These are phyloP conservation scores for Pseudomugil tenellus DNA, from an alignment of 2,797 vertebrate genomes.

Conservation along the genomic window DNA sequence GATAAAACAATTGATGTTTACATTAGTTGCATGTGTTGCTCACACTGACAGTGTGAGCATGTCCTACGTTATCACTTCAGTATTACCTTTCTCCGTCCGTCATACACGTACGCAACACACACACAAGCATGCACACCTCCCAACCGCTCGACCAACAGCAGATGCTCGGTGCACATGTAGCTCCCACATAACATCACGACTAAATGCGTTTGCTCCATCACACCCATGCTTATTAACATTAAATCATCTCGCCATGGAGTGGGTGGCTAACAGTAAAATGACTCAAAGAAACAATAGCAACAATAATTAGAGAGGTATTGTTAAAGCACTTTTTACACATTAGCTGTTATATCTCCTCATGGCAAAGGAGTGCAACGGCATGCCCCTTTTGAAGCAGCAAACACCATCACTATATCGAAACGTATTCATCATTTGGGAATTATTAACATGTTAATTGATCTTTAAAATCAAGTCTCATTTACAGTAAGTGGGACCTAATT, in stretches of 20 bases:
- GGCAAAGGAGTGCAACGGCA: constrained; percentile 49
- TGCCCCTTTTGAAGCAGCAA: constrained; percentile 39
- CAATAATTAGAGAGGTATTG: constrained; percentile 70
- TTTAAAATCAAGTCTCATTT: too few species aligned
- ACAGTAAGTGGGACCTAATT: too few species aligned
- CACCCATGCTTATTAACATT: constrained; percentile 63
- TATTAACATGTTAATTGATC: too few species aligned
- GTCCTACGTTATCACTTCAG: constrained; percentile 49
- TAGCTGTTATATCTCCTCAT: constrained; percentile 48
- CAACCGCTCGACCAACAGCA: constrained; percentile 38
- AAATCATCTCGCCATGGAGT: constrained; percentile 63
- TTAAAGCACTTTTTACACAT: constrained; percentile 50
- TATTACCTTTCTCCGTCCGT: constrained; percentile 47
- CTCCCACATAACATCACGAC: constrained; percentile 66
- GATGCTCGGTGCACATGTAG: constrained; percentile 59
- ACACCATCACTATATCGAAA: constrained; percentile 41
- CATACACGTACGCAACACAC: constrained; percentile 17
- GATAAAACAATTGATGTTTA: constrained; percentile 35
- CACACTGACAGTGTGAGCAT: constrained; percentile 38
- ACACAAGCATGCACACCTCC: neutral
- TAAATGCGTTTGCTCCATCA: constrained; percentile 65
- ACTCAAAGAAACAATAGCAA: constrained; percentile 62
- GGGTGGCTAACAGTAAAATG: constrained; percentile 71
- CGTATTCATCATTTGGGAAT: too few species aligned
- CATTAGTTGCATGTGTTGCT: constrained; percentile 5